These are phyloP conservation scores for Gopherus flavomarginatus DNA, from an alignment of 2,113 vertebrate species.

Conservation along the genomic window DNA sequence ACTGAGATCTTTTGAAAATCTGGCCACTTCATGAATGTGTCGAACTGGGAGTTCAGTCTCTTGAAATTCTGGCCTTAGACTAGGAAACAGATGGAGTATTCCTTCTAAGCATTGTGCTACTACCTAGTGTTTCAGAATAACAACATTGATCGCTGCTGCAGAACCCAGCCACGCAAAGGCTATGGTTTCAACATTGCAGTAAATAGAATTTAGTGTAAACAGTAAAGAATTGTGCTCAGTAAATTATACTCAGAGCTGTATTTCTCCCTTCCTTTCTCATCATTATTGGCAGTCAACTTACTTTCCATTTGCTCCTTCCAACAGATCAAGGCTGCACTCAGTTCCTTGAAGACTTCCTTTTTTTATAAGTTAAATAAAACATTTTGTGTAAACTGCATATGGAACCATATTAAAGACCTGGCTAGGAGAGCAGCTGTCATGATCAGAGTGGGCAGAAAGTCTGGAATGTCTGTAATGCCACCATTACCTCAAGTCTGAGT, in stretches of 20 bases:
- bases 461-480: neutral
- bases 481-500: neutral
- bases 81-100: conserved; percentile 32
- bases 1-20: conserved; percentile 12
- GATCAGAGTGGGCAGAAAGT: neutral
- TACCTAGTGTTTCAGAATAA: conserved; percentile 41
- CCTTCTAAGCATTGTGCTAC: conserved; percentile 26
- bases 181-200: conserved; percentile 46
- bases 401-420: neutral
- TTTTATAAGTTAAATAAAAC: conserved; percentile 34
- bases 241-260: conserved; percentile 28
- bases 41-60: conserved; percentile 10
- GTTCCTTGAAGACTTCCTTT: neutral
- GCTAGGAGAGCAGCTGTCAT: neutral
- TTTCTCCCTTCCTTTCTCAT: conserved; percentile 35
- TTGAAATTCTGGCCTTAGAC: conserved; percentile 39
- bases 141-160: conserved; percentile 33
- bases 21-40: conserved; percentile 24
- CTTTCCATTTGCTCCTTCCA: conserved; percentile 54
- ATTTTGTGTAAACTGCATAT: neutral
- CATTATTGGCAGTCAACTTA: conserved; percentile 21
- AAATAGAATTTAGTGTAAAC: conserved; percentile 56
- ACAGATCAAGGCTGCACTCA: neutral
- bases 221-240: conserved; percentile 6
- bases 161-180: neutral